phyloP scores from a whole-genome alignment of 2,888 invertebrate species.

The Drosophila maculinotata region DNA sequence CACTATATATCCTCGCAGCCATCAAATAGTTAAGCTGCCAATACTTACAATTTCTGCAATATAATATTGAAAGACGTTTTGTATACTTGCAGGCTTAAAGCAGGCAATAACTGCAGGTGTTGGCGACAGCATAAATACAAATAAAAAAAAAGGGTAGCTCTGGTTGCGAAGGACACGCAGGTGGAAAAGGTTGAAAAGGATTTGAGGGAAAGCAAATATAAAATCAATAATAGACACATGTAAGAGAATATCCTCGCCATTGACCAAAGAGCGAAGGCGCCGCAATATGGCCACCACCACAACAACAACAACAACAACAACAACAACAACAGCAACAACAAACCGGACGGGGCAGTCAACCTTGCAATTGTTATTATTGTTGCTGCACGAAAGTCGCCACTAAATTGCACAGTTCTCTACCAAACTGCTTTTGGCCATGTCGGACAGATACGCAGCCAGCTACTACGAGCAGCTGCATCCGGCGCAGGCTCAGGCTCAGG shows the following conservation, averaged over 20 bases:
- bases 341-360: constrained; percentile 55
- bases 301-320: constrained; percentile 19
- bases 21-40: constrained; percentile 40
- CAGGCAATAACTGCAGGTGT: constrained; percentile 54
- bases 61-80: constrained; percentile 27
- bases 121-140: constrained; percentile 25
- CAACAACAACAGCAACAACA: constrained; percentile 8
- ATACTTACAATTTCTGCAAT: constrained; percentile 7
- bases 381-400: constrained; percentile 47
- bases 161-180: constrained; percentile 46
- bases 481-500: constrained; percentile 32
- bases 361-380: constrained; percentile 51
- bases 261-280: constrained; percentile 44
- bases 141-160: constrained; percentile 54
- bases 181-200: too few relatives aligned
- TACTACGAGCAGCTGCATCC: constrained; percentile 71
- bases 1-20: too few relatives aligned
- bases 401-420: constrained; percentile 10
- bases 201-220: constrained; percentile 32
- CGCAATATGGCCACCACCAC: constrained; percentile 56
- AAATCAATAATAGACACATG: constrained; percentile 73
- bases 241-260: constrained; percentile 66
- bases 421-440: constrained; percentile 43
- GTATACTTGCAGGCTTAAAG: constrained; percentile 38
- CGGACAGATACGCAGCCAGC: constrained; percentile 69